A percentile compares a stretch with the other conserved stretches of the same genome.
Evolutionary conservation across 2,888 invertebrate species (phyloP).

Genomic region (Chalcis sispes): DNA sequence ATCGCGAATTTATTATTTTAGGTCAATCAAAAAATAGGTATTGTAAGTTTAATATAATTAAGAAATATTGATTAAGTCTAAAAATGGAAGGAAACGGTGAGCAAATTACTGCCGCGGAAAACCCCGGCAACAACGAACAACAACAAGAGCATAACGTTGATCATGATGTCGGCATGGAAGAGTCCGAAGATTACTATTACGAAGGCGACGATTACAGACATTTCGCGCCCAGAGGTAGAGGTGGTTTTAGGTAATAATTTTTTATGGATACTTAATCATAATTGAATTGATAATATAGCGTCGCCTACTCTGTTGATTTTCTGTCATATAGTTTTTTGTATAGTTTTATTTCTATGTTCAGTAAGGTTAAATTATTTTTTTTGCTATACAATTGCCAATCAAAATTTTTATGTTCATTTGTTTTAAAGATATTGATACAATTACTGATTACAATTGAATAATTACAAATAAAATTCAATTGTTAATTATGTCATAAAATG

Average conservation of each 20-base stretch:
- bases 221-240: slow-evolving; percentile 76
- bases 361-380: slow-evolving; percentile 37
- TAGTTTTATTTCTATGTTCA: not conserved
- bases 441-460: too few relatives aligned
- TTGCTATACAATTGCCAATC: not conserved
- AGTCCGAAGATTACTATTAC: slow-evolving; percentile 73
- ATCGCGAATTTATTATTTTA: not conserved
- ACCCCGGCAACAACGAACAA: slow-evolving; percentile 29
- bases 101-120: slow-evolving; percentile 27
- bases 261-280: too few relatives aligned
- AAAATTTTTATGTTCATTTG: slow-evolving; percentile 1
- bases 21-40: too few relatives aligned
- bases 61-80: not conserved
- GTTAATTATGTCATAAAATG: not conserved
- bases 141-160: slow-evolving; percentile 44
- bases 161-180: slow-evolving; percentile 66
- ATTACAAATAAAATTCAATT: not conserved
- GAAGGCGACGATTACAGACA: slow-evolving; percentile 77
- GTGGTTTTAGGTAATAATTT: slow-evolving; percentile 76
- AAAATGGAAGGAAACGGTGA: slow-evolving; percentile 53
- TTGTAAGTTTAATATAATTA: too few relatives aligned
- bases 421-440: slow-evolving; percentile 42
- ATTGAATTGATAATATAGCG: slow-evolving; percentile 31
- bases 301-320: not conserved
- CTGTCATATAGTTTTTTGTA: not conserved